Evolutionary conservation across 2,797 vertebrate species (phyloP).

Genomic region (Staurois parvus): DNA sequence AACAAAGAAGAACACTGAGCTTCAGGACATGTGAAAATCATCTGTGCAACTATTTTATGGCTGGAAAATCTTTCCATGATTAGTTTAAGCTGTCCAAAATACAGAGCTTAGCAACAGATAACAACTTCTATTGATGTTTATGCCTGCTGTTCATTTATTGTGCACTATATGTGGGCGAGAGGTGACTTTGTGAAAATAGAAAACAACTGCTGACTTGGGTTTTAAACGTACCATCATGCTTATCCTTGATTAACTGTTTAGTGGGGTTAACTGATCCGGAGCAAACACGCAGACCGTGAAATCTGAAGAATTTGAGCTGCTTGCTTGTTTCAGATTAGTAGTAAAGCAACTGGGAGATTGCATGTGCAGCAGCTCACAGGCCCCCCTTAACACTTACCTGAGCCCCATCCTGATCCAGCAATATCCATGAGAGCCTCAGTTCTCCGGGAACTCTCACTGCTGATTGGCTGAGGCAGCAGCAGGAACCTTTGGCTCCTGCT

Average conservation of each 20-base stretch:
- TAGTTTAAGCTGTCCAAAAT: neutral
- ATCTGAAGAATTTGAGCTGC: too few species aligned
- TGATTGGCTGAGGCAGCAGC: too few species aligned
- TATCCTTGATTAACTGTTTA: neutral
- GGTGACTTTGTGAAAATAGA: neutral
- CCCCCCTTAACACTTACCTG: too few species aligned
- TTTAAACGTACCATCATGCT: neutral
- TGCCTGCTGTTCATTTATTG: neutral
- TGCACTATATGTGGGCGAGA: neutral
- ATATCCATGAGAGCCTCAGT: too few species aligned
- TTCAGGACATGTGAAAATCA: slow-evolving; percentile 38
- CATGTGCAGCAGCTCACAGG: too few species aligned
- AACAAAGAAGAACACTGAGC: slow-evolving; percentile 24
- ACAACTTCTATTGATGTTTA: neutral
- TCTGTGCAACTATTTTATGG: slow-evolving; percentile 25
- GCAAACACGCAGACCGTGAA: too few species aligned
- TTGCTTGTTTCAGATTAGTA: too few species aligned
- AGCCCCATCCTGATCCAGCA: too few species aligned
- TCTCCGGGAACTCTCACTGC: too few species aligned
- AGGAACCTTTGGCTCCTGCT: too few species aligned
- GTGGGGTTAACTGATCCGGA: too few species aligned
- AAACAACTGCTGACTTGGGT: neutral
- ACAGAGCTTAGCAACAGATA: neutral
- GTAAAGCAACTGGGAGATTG: too few species aligned
- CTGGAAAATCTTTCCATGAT: slow-evolving; percentile 4